Base-by-base conservation (phyloP, 2,797 vertebrate species). In the Tangara arthus region DNA sequence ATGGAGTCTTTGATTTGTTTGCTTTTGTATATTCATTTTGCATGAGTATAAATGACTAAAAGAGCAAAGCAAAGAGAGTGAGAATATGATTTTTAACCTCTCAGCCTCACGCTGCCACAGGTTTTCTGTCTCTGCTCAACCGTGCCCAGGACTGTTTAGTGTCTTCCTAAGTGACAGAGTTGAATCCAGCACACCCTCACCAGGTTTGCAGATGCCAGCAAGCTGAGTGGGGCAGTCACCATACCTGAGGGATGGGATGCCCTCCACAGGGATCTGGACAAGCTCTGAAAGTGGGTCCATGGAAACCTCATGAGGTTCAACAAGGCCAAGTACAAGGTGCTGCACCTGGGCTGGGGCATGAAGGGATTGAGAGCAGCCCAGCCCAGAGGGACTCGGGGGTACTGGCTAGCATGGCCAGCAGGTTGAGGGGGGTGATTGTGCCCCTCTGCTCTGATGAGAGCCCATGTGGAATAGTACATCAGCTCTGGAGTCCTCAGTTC, bases 1-100 rank as follows among this genome's bases (percentile, higher is more conserved):
- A 89, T 23, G 34, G 37, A 89, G 41, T 32, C 66, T 80, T 79
- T 64, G 69, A 75, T 83, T 88, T 87, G 77, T 91, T 95, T 94
- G 50, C 50, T 76, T 86, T 56, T 27, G 19, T 75, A 53, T 60
- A 82, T 71, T 94, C 35, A 50, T 88, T 93, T 86, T 83, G 50
- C 42, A 65, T 60, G 6, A 87, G 71, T 68, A 77, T 22, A 88
- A 87, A 89, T 49, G 8, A 64, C 73, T 80, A 47, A 39, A 92
- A 76, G 50, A 3, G 0, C 28, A 90, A 71, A 63, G 73, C 47
- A 60, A 59, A 66, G 49, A 18, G 47, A 77, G 7, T 11, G 28
- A 75, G 66, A 64, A 39, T 19, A 41, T 7, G 15, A 59, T 78
- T 92, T 86, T 83, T 63, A 77, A 81, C 37, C 32, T 39, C 39